Base-by-base conservation (phyloP, 2,888 invertebrate genomes). In the Ophonus ardosiacus region DNA sequence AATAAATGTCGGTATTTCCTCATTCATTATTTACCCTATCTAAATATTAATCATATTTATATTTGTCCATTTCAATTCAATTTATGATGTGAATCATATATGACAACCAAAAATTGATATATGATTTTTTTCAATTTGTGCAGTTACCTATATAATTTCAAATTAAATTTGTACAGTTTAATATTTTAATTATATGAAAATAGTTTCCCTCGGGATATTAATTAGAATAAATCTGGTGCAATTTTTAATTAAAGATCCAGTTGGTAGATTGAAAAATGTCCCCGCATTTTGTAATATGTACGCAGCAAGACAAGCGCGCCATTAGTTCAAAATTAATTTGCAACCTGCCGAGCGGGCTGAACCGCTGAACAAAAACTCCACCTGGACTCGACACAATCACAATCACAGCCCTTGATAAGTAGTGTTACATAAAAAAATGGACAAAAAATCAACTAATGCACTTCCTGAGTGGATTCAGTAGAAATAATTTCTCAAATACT, bases 371-470 rank as follows among this genome's bases (percentile, higher is more conserved):
- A 18, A 74, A 74, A 68, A 68, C n/a, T 15, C 68, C 40, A 68
- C 68, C 68, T 68, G 68, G 68, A 17, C 17, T 68, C 7, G 38
- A 38, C 31, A 68, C 68, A 68, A 38, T 68, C 68, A 74, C 71
- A 71, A 43, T 71, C 71, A 18, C 71, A 74, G n/a, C 61, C 24
- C 56, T 61, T 61, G 61, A 80, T 38, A 31, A 31, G 31, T 15
- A 17, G 61, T 80, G 80, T 59, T 63, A 59, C 38, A 40, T 38
- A 59, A 79, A 59, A 59, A 79, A 59, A 24, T 56, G 59, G 17
- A 17, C 76, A 76, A 79, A 79, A 79, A 79, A 59, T 6, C 15
- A 15, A 79, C 31, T 79, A 79, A 79, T 79, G 79, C 79, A 79
- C 59, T 79, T 59, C 59, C 79, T 31, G 31, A 31, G 31, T 0